A percentile compares a stretch with the other conserved stretches of the same genome.
Evolutionary conservation across 2,113 vertebrate species (phyloP).

Genomic region (Drymodes brunneopygia): DNA sequence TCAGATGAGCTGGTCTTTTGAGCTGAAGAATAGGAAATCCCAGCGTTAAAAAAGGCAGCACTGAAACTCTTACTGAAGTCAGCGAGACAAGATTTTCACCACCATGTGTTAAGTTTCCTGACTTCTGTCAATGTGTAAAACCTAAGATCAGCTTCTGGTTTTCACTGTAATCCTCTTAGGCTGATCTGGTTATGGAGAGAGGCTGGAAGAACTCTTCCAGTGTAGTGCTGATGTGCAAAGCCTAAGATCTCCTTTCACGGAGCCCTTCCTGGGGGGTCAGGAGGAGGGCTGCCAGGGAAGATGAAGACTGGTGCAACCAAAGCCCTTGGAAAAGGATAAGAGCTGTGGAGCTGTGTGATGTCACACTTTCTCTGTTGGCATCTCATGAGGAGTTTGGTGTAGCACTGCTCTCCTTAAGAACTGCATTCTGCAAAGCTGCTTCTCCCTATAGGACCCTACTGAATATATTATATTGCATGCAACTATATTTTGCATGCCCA

Average conservation of each 20-base stretch:
- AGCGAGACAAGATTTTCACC: background rate
- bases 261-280: background rate
- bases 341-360: background rate
- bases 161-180: background rate
- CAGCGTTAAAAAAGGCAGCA: background rate
- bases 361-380: background rate
- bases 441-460: background rate
- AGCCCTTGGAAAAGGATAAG: background rate
- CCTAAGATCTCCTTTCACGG: background rate
- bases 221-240: background rate
- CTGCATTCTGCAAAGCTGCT: background rate
- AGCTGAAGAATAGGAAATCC: background rate
- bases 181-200: slow-evolving; percentile 31
- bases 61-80: background rate
- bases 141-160: slow-evolving; percentile 15
- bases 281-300: background rate
- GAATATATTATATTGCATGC: background rate
- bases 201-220: background rate
- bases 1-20: background rate
- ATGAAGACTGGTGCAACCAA: background rate
- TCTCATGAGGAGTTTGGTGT: background rate
- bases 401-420: background rate
- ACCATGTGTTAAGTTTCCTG: background rate
- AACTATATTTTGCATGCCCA: background rate
- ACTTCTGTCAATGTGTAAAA: background rate